Base-by-base conservation (phyloP, 2,888 invertebrate species). In the Athrips mouffetella region DNA sequence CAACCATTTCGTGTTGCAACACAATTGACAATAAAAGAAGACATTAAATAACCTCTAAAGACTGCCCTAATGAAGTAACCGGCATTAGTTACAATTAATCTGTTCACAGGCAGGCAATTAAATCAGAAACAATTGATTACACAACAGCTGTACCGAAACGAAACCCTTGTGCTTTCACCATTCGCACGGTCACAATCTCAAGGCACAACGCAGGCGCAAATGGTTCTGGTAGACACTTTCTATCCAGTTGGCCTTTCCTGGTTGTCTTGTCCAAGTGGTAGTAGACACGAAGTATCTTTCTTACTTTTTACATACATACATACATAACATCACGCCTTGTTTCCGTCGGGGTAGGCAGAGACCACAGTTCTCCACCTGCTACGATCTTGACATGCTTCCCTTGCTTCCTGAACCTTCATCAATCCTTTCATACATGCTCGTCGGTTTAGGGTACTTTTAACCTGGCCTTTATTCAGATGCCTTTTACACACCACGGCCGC, bases 111-210 rank as follows among this genome's bases (percentile, higher is more conserved):
- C 48, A 29, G 37, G 42, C 30, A 37, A 37, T 37, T 18, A 21
- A 47, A 50, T 35, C 23, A 45, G 13, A 46, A 48, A 53, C 45
- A 53, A 50, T 45, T 45, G 49, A 41, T 49, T 48, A 20, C 46
- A 13, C 35, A 52, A 52, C 35, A 37, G 25, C 30, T 35, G 29
- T 40, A n/a, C n/a, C n/a, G 30, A 35, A 42, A 37, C 46, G 37
- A 41, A 62, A 68, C 65, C 67, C 66, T 68, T 66, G 65, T 53
- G 52, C 83, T 85, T 83, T 86, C 83, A 70, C 81, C 65, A 57
- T 68, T 76, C 73, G 64, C 76, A 74, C 72, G 75, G 73, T 70
- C 76, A 75, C 76, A 75, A 75, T 64, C 65, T 67, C 46, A 53
- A 7, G 11, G 18, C 56, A 20, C 56, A 20, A 48, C 54, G 51